These are phyloP conservation scores for Ptilodon capucinus DNA, from an alignment of 2,888 invertebrate genomes.

Conservation along the genomic window DNA sequence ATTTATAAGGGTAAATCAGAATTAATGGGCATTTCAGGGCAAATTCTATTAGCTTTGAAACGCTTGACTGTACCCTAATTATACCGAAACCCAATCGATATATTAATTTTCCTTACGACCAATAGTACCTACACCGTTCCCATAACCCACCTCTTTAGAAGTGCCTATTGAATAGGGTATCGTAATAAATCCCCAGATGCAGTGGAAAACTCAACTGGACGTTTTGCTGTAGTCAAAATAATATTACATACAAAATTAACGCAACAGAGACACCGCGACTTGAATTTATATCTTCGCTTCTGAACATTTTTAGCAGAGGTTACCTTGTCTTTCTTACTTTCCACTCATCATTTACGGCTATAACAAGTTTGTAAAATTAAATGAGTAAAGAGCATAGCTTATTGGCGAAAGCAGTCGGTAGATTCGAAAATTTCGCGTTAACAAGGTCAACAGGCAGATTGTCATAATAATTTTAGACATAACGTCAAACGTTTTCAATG, in stretches of 20 bases:
- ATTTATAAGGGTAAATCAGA: slow-evolving; percentile 14
- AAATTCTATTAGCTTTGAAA: slow-evolving; percentile 12
- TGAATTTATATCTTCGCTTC: too few relatives aligned
- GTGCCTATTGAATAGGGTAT: too few relatives aligned
- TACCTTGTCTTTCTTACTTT: too few relatives aligned
- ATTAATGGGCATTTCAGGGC: slow-evolving; percentile 17
- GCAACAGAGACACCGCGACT: too few relatives aligned
- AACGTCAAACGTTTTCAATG: neutral
- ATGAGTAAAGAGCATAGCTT: neutral
- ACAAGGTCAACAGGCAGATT: neutral
- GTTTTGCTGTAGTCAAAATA: too few relatives aligned
- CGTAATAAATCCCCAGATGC: too few relatives aligned
- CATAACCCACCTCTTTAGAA: too few relatives aligned
- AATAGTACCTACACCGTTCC: too few relatives aligned
- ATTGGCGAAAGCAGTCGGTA: neutral
- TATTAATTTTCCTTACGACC: neutral
- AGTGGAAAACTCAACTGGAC: too few relatives aligned
- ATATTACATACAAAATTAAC: too few relatives aligned
- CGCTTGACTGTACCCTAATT: neutral
- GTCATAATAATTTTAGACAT: neutral
- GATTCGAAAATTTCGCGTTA: neutral
- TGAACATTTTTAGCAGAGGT: too few relatives aligned
- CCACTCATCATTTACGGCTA: too few relatives aligned
- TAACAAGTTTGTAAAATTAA: neutral
- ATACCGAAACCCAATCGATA: neutral